phyloP scores from a whole-genome alignment of 2,113 vertebrate genomes.

The Megaptera novaeangliae region DNA sequence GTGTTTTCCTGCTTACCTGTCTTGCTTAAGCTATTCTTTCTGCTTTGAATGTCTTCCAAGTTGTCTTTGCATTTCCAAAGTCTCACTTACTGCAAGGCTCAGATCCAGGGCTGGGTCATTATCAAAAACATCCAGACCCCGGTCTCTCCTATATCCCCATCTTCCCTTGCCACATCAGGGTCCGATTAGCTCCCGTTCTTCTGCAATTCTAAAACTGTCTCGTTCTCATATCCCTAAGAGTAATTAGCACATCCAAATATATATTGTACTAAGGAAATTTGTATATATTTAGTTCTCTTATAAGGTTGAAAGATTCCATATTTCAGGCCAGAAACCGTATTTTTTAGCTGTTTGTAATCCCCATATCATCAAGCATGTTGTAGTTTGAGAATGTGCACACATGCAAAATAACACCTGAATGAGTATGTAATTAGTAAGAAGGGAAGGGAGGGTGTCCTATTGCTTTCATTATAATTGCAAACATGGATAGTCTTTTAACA shows the following conservation, averaged over 20 bases:
- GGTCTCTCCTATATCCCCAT: background rate
- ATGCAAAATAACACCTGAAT: background rate
- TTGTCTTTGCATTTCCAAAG: background rate
- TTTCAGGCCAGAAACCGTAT: background rate
- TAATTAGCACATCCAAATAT: background rate
- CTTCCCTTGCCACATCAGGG: background rate
- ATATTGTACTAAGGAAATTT: background rate
- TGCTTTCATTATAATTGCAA: background rate
- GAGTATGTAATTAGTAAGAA: background rate
- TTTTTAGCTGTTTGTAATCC: background rate
- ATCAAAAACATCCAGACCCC: background rate
- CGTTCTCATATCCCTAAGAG: background rate
- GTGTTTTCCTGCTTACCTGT: background rate
- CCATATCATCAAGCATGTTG: background rate
- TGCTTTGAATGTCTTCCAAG: background rate
- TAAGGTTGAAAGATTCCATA: background rate
- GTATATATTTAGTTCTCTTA: background rate
- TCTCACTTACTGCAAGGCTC: background rate
- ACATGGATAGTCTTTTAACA: background rate
- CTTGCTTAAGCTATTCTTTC: background rate
- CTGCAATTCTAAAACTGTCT: background rate
- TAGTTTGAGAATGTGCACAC: background rate
- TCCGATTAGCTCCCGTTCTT: background rate
- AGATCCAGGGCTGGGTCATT: background rate
- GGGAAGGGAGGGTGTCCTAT: background rate